Evolutionary conservation across 2,113 vertebrate species (phyloP).

Genomic region (Setophaga coronata): DNA sequence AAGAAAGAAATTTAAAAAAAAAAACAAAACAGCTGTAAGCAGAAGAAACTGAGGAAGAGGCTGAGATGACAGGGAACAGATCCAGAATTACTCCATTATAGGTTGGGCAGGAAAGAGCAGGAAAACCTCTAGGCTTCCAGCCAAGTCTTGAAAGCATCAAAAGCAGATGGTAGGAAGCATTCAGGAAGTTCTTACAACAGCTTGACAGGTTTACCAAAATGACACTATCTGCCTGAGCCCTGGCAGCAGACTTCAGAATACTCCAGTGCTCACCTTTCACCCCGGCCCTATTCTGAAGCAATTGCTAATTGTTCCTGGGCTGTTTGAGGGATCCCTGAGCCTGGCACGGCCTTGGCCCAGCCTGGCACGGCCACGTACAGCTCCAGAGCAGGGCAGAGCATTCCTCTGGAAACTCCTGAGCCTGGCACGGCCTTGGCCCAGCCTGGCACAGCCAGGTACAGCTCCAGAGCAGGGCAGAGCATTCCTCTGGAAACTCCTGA

Average conservation of each 20-base stretch:
- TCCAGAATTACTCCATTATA: slow-evolving; percentile 72
- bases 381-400: not conserved
- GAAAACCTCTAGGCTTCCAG: slow-evolving; percentile 81
- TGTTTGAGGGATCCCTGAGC: not conserved
- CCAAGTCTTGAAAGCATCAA: slow-evolving; percentile 79
- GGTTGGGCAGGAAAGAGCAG: slow-evolving; percentile 79
- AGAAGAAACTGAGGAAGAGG: slow-evolving; percentile 72
- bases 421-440: not conserved
- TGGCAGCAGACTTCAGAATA: slow-evolving; percentile 65
- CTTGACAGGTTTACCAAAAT: slow-evolving; percentile 70
- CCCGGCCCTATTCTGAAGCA: not conserved
- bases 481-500: not conserved
- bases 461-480: not conserved
- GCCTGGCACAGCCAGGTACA: not conserved
- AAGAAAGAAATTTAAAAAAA: not conserved
- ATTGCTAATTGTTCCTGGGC: not conserved
- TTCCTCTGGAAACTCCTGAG: not conserved
- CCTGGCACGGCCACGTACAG: not conserved
- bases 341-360: not conserved
- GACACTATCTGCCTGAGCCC: slow-evolving; percentile 61
- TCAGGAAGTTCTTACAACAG: slow-evolving; percentile 76
- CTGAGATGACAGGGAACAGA: slow-evolving; percentile 76
- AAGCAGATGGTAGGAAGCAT: slow-evolving; percentile 84
- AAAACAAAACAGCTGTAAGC: slow-evolving; percentile 64
- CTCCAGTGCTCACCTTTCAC: slow-evolving; percentile 55